Percentiles rank a stretch among this genome's conserved stretches.
Evolutionary conservation across 2,888 invertebrate species (phyloP).

Genomic region (Caenorhabditis sp.): DNA sequence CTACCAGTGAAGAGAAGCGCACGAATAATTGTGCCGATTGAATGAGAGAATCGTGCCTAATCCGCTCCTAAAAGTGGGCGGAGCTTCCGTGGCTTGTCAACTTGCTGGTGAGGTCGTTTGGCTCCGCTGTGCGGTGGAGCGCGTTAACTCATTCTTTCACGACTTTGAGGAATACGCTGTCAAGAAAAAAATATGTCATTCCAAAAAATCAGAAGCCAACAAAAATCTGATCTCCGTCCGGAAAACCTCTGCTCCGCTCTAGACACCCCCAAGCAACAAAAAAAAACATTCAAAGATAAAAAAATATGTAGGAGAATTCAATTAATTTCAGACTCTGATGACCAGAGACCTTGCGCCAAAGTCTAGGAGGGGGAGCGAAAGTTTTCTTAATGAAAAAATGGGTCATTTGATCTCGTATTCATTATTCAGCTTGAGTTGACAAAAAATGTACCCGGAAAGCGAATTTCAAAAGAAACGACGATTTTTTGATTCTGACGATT

Average conservation of each 20-base stretch:
- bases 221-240: slow-evolving; percentile 7
- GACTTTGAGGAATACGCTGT: too few relatives aligned
- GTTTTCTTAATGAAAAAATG: background rate
- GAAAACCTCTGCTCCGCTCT: background rate
- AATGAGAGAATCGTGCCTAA: too few relatives aligned
- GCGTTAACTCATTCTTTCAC: too few relatives aligned
- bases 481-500: slow-evolving; percentile 7
- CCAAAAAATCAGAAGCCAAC: background rate
- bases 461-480: background rate
- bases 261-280: background rate
- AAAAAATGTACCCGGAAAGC: slow-evolving; percentile 8
- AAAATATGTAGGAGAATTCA: slow-evolving; percentile 1
- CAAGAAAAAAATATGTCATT: background rate
- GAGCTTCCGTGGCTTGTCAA: too few relatives aligned
- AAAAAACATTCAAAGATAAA: slow-evolving; percentile 15
- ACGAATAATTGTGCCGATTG: too few relatives aligned
- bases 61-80: too few relatives aligned
- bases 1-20: too few relatives aligned
- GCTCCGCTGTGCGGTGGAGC: too few relatives aligned
- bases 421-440: slow-evolving; percentile 5
- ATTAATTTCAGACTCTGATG: slow-evolving; percentile 5
- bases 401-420: background rate
- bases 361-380: background rate
- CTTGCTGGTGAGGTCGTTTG: too few relatives aligned
- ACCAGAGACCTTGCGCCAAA: slow-evolving; percentile 9